These are phyloP conservation scores for Chiloscyllium plagiosum DNA, from an alignment of 2,113 vertebrate genomes.

Conservation along the genomic window DNA sequence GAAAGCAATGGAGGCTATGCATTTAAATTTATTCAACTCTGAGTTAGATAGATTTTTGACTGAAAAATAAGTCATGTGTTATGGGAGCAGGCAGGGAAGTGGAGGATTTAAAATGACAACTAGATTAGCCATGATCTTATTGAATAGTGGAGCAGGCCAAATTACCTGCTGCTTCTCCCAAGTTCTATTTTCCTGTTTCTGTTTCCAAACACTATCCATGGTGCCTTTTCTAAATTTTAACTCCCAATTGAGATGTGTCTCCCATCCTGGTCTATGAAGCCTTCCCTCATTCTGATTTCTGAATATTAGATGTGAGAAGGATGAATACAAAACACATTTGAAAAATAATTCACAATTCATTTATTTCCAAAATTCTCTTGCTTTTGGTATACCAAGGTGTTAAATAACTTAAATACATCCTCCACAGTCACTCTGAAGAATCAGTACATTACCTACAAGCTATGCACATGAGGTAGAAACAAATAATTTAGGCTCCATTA, in stretches of 20 bases:
- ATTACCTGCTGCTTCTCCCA: too few relatives aligned
- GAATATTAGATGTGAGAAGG: background rate
- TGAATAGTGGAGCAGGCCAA: too few relatives aligned
- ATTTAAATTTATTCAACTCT: too few relatives aligned
- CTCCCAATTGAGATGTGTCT: background rate
- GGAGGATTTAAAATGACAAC: too few relatives aligned
- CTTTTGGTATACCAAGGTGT: conserved; percentile 98
- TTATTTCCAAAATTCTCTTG: conserved; percentile 91
- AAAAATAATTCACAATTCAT: conserved; percentile 92
- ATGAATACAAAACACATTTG: conserved; percentile 37
- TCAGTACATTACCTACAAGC: conserved; percentile 92
- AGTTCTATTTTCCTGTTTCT: background rate
- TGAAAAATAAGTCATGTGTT: too few relatives aligned
- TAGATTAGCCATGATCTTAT: too few relatives aligned
- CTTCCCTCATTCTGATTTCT: background rate
- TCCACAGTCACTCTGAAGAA: conserved; percentile 91
- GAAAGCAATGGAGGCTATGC: too few relatives aligned
- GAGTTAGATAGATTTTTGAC: too few relatives aligned
- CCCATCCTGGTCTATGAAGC: too few relatives aligned
- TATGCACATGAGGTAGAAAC: conserved; percentile 99
- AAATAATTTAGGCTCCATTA: conserved; percentile 89
- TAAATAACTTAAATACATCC: conserved; percentile 99
- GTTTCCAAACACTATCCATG: background rate
- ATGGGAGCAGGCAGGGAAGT: too few relatives aligned
- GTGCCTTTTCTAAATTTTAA: background rate